Base-by-base conservation (phyloP, 2,888 invertebrate species). In the Neoaliturus tenellus region DNA sequence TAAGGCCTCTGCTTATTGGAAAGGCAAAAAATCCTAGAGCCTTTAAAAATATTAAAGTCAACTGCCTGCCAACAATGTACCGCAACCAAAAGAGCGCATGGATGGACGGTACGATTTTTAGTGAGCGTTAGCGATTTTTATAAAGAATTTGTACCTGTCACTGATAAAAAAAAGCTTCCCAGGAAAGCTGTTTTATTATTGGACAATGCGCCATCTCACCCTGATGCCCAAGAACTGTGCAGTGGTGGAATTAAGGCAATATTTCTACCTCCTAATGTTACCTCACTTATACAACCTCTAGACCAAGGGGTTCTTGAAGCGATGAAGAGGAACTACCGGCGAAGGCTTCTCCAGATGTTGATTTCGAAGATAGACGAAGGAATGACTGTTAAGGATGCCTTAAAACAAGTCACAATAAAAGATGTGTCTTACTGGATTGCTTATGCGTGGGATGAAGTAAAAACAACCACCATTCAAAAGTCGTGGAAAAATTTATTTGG, bases 191-290 rank as follows among this genome's bases (percentile, higher is more conserved):
- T 86, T 31, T 71, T 86, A 8, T 41, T 85, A 33, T 71, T 86
- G 12, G 85, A 85, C 71, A 86, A 86, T 62, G 85, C 85, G 8
- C 82, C 84, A 5, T 39, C 82, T 39, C 85, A 85, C 73, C 86
- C 86, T n/a, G 51, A 39, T 39, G 39, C 28, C 58, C 31, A 75
- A n/a, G 31, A 82, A 81, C 23, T 75, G 75, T 28, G 48, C n/a
- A 67, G 55, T 35, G 83, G 78, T 71, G 44, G 51, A 23, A 80
- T 83, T 39, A 71, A 51, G 33, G 78, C 75, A 23, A 14, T 81
- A 20, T 85, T 85, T 81, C 75, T 87, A 44, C 86, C 87, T 84
- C 86, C 87, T 35, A 87, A 87, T 35, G 86, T 87, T 5, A 87
- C 87, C 3, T 83, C 85, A 35, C 82, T 87, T 35, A 83, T 82